Evolutionary conservation across 2,888 invertebrate genomes (phyloP), one percentile per base, ranked within the genome.

Genomic region (Cryptocephalus primarius): DNA sequence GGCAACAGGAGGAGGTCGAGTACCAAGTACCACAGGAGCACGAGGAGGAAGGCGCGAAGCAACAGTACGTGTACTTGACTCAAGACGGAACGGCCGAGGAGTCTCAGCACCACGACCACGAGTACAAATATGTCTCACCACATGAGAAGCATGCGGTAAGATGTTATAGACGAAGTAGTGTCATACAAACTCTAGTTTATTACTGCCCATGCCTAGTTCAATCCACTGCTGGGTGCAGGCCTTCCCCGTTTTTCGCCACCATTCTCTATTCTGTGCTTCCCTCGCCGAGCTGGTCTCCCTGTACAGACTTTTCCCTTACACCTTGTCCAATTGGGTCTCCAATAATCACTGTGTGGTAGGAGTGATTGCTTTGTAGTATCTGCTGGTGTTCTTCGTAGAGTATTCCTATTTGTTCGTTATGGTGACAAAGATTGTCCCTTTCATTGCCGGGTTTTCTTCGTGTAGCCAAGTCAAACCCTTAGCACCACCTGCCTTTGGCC

Each of bases 1-100:
- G 2, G n/a, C 36, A 36, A 6, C 12, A 46, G 22, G 32, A 44
- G 13, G 40, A 46, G 34, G 51, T 51, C 13, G 46, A 46, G 8
- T 39, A 49, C 9, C 50, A 54, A 43, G 44, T 48, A 13, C 45
- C 52, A 39, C 44, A 51, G 10, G 14, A 46, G 8, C 10, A 49
- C 11, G 43, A 42, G 31, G 36, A 42, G 12, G 42, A 42, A 8
- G 14, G 40, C 12, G 45, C 31, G 9, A 49, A 47, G 31, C 46
- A 46, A 22, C 48, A 49, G 34, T 57, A 59, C 38, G 43, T 46
- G 12, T 55, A 53, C 39, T 39, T 51, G 8, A 52, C 52, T 10
- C 51, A 56, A 43, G 55, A 57, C 47, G 56, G 56, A 47, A 12
- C 34, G n/a, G 50, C 38, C 9, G 49, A 55, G 43, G 58, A 60